These are phyloP conservation scores for Anneissia japonica DNA, from an alignment of 35 echinoderm and acorn worm species.

Conservation along the genomic window DNA sequence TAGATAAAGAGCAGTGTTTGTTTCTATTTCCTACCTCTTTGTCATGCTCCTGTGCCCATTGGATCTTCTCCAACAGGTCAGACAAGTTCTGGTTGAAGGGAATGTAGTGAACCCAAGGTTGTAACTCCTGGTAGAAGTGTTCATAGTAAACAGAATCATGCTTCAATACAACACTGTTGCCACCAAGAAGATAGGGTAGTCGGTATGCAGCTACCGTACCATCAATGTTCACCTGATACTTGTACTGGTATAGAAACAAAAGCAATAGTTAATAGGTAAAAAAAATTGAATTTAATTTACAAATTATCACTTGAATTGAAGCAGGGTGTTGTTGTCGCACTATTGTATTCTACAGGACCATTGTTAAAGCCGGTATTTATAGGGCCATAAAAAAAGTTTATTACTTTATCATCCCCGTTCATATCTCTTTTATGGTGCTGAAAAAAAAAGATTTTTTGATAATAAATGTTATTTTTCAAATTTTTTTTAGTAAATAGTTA, in stretches of 20 bases:
- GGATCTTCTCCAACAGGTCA: constrained; percentile 73
- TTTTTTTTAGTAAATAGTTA: too few relatives aligned
- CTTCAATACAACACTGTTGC: constrained; percentile 82
- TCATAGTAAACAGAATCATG: constrained; percentile 95
- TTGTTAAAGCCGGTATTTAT: too few relatives aligned
- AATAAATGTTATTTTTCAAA: too few relatives aligned
- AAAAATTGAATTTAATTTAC: background rate
- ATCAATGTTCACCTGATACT: constrained; percentile 95
- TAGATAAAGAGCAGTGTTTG: too few relatives aligned
- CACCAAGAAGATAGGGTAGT: constrained; percentile 81
- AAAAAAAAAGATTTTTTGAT: too few relatives aligned
- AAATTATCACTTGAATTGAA: background rate
- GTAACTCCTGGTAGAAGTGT: constrained; percentile 78
- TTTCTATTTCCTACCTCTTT: constrained; percentile 45
- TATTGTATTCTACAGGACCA: too few relatives aligned
- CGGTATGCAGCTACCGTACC: constrained; percentile 92
- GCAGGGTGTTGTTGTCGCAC: background rate
- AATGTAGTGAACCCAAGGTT: constrained; percentile 85
- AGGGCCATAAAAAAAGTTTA: too few relatives aligned
- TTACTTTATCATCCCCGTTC: too few relatives aligned
- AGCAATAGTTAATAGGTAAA: background rate
- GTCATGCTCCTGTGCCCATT: constrained; percentile 83
- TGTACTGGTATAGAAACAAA: constrained; percentile 54
- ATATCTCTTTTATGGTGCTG: too few relatives aligned
- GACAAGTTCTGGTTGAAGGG: constrained; percentile 75